These are phyloP conservation scores for Symphodus melops DNA, from an alignment of 2,113 vertebrate species.

Conservation along the genomic window DNA sequence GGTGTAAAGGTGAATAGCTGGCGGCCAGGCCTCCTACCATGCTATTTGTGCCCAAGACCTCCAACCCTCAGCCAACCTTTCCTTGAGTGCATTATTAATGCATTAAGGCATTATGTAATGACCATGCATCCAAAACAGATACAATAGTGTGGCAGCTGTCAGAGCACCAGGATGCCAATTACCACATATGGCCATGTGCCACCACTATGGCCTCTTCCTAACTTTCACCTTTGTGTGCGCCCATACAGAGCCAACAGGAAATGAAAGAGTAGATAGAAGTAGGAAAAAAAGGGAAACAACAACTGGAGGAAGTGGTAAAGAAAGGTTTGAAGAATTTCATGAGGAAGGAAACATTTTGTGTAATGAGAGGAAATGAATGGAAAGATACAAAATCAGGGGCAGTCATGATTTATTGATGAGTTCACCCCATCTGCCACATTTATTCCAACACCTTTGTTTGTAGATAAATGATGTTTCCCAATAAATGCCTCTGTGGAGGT, in stretches of 20 bases:
- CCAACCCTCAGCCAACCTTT: slow-evolving; percentile 46
- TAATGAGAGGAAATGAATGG: slow-evolving; percentile 31
- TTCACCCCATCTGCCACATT: slow-evolving; percentile 48
- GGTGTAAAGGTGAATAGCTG: slow-evolving; percentile 2
- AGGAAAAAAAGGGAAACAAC: not conserved
- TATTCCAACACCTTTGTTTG: slow-evolving; percentile 43
- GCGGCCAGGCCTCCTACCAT: not conserved
- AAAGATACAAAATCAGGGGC: slow-evolving; percentile 40
- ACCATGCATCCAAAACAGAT: slow-evolving; percentile 58
- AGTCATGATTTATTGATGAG: slow-evolving; percentile 55
- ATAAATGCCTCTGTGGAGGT: slow-evolving; percentile 31
- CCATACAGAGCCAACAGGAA: slow-evolving; percentile 11
- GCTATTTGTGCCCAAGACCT: slow-evolving; percentile 9
- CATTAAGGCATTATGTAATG: slow-evolving; percentile 68
- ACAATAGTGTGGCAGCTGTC: slow-evolving; percentile 73
- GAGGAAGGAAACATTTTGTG: slow-evolving; percentile 32
- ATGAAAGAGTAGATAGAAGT: slow-evolving; percentile 7
- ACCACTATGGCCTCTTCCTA: slow-evolving; percentile 39
- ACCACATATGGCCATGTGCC: slow-evolving; percentile 56
- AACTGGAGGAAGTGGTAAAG: slow-evolving; percentile 40
- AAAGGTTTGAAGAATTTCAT: slow-evolving; percentile 43
- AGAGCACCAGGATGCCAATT: slow-evolving; percentile 73
- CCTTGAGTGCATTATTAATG: slow-evolving; percentile 58
- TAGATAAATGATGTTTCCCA: slow-evolving; percentile 47
- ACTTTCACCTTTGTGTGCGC: slow-evolving; percentile 55